These are phyloP conservation scores for Telenomus remus DNA, from an alignment of 1,140 invertebrate genomes.

Conservation along the genomic window DNA sequence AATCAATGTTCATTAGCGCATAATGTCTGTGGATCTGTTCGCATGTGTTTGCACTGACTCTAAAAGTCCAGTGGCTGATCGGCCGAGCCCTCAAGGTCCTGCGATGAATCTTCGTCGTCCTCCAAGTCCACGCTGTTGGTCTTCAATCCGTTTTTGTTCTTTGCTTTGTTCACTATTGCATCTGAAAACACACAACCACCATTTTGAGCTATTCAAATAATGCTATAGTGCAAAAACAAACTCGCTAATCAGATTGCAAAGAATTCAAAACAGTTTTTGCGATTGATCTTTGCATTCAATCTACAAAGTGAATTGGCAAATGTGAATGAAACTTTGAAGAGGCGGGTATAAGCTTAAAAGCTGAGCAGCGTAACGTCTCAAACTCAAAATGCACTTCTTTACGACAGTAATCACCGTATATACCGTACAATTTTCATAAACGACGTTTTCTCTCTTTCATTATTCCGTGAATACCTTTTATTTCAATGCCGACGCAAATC, in stretches of 20 bases:
- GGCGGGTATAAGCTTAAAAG: slow-evolving; percentile 3
- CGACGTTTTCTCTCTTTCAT: slow-evolving; percentile 4
- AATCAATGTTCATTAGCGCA: slow-evolving; percentile 27
- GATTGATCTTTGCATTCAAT: slow-evolving; percentile 1
- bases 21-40: slow-evolving; percentile 16
- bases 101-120: slow-evolving; percentile 81
- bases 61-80: slow-evolving; percentile 87
- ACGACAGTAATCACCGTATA: slow-evolving; percentile 10
- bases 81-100: slow-evolving; percentile 85
- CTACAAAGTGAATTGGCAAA: slow-evolving; percentile 1
- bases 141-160: slow-evolving; percentile 75
- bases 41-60: slow-evolving; percentile 48
- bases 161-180: slow-evolving; percentile 78
- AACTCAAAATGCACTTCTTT: slow-evolving; percentile 11
- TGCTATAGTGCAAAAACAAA: too few relatives aligned
- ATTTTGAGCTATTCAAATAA: too few relatives aligned
- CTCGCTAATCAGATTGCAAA: too few relatives aligned
- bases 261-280: too few relatives aligned
- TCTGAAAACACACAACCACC: slow-evolving; percentile 68
- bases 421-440: slow-evolving; percentile 16
- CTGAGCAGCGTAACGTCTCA: slow-evolving; percentile 3
- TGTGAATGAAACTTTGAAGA: slow-evolving; percentile 1
- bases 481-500: slow-evolving; percentile 2
- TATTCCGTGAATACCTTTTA: slow-evolving; percentile 8
- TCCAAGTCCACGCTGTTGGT: slow-evolving; percentile 73